phyloP scores from a whole-genome alignment of 2,888 invertebrate species.

The Limnephilus marmoratus region DNA sequence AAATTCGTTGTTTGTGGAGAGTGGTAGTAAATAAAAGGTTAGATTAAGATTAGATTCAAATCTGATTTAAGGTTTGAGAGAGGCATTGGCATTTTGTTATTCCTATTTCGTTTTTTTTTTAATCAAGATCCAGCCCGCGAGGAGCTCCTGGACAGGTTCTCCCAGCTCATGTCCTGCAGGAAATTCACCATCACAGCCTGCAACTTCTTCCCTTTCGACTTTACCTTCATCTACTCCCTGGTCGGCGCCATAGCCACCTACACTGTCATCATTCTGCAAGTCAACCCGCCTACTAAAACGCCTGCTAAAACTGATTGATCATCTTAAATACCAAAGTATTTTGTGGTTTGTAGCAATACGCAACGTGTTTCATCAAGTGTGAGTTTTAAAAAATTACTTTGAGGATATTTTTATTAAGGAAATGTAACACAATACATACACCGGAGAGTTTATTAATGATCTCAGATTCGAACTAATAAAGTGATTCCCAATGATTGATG shows the following conservation, averaged over 20 bases:
- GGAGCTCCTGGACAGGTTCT: conserved; percentile 63
- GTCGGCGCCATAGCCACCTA: conserved; percentile 65
- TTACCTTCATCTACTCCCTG: conserved; percentile 64
- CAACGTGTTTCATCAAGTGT: background rate
- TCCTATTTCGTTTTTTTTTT: background rate
- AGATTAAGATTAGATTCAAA: too few relatives aligned
- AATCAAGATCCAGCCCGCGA: conserved; percentile 61
- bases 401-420: too few relatives aligned
- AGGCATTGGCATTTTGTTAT: too few relatives aligned
- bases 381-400: background rate
- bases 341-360: background rate
- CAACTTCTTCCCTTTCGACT: conserved; percentile 65
- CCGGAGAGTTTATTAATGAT: too few relatives aligned
- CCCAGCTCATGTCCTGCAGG: conserved; percentile 63
- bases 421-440: too few relatives aligned
- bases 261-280: conserved; percentile 64
- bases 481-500: too few relatives aligned
- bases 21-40: too few relatives aligned
- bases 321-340: background rate
- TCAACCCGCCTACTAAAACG: conserved; percentile 55
- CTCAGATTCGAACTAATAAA: too few relatives aligned
- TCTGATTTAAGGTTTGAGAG: too few relatives aligned
- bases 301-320: background rate
- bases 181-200: conserved; percentile 64
- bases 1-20: too few relatives aligned